A percentile compares a stretch with the other conserved stretches of the same genome.
phyloP scores from a whole-genome alignment of 2,888 invertebrate genomes.

The Nasonovia ribisnigri region DNA sequence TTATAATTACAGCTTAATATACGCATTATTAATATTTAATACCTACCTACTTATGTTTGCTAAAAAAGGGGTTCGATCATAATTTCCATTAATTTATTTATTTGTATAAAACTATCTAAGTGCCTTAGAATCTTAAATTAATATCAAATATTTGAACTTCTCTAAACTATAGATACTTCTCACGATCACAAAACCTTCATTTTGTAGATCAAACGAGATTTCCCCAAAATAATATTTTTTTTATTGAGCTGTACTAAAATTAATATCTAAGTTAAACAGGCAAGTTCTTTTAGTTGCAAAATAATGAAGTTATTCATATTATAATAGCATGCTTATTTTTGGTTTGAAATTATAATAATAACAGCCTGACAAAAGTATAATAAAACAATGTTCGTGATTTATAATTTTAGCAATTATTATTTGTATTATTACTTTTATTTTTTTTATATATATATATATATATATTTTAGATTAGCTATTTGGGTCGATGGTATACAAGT shows the following conservation, averaged over 20 bases:
- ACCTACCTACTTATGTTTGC: not conserved
- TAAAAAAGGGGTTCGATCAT: not conserved
- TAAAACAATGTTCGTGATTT: not conserved
- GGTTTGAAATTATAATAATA: not conserved
- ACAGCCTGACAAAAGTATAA: not conserved
- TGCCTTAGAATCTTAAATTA: not conserved
- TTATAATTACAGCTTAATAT: not conserved
- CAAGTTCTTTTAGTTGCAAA: not conserved
- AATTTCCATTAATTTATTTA: not conserved
- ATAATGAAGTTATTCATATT: not conserved
- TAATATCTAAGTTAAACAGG: not conserved
- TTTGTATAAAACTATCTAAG: conserved; percentile 14
- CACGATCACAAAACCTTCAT: not conserved
- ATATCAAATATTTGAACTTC: conserved; percentile 1
- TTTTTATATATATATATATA: not conserved
- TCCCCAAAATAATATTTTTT: not conserved
- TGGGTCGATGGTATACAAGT: not conserved
- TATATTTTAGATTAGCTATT: not conserved
- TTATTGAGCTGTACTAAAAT: not conserved
- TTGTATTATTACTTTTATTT: not conserved
- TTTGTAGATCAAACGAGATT: conserved; percentile 19
- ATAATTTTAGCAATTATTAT: not conserved
- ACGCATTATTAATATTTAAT: not conserved
- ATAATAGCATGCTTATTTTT: not conserved
- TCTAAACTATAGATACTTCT: not conserved